Evolutionary conservation across 2,888 invertebrate species (phyloP).

Genomic region (Hirtodrosophila confusa): DNA sequence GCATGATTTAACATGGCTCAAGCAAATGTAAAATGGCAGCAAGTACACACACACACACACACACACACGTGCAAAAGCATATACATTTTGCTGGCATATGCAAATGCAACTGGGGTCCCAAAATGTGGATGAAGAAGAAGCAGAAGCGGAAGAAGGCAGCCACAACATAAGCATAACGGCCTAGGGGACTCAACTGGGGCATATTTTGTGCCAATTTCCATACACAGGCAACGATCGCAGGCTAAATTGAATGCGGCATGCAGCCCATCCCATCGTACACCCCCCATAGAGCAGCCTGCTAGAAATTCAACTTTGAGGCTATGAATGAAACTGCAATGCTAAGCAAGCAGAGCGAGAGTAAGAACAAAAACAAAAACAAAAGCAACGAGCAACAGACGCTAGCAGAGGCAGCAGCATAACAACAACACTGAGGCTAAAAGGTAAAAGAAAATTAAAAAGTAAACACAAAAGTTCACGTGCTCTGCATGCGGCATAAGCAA

Average conservation of each 20-base stretch:
- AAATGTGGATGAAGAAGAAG: constrained; percentile 23
- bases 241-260: constrained; percentile 40
- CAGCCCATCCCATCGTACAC: neutral
- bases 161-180: constrained; percentile 59
- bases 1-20: constrained; percentile 73
- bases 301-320: constrained; percentile 29
- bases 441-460: constrained; percentile 71
- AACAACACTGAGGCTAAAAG: constrained; percentile 33
- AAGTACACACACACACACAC: constrained; percentile 13
- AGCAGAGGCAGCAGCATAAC: constrained; percentile 30
- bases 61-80: constrained; percentile 16
- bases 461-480: constrained; percentile 78
- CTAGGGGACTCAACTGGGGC: constrained; percentile 60
- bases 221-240: constrained; percentile 60
- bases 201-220: constrained; percentile 78
- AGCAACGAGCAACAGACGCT: constrained; percentile 51
- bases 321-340: constrained; percentile 68
- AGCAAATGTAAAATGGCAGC: constrained; percentile 55
- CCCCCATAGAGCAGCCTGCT: constrained; percentile 2
- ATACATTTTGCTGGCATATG: constrained; percentile 27
- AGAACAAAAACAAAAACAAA: constrained; percentile 37
- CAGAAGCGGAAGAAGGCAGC: constrained; percentile 9
- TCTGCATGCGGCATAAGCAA: constrained; percentile 49
- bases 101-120: constrained; percentile 46
- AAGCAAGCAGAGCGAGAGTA: constrained; percentile 44